A percentile compares a stretch with the other conserved stretches of the same genome.
phyloP scores from a whole-genome alignment of 2,113 vertebrate species.

The Serinus canaria region DNA sequence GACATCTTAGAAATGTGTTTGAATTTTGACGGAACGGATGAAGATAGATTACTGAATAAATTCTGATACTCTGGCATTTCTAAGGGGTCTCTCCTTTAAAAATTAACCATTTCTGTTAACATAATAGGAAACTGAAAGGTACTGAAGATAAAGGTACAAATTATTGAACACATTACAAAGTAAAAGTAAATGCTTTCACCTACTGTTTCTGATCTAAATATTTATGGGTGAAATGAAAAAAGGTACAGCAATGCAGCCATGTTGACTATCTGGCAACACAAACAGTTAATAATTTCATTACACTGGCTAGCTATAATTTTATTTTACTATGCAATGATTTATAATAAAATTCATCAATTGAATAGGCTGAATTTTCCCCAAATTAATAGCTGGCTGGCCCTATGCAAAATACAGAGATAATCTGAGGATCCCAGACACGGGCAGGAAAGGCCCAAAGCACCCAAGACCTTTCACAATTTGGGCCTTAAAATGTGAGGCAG shows the following conservation, averaged over 20 bases:
- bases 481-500: background rate
- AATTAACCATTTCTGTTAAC: conserved; percentile 10
- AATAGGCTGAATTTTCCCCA: background rate
- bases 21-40: background rate
- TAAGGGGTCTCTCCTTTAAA: background rate
- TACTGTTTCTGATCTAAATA: background rate
- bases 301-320: background rate
- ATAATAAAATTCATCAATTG: background rate
- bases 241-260: background rate
- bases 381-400: background rate
- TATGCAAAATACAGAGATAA: background rate
- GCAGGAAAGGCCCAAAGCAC: background rate
- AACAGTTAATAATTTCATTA: background rate
- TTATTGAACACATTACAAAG: background rate
- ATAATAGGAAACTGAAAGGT: background rate
- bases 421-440: background rate
- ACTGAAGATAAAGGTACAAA: background rate
- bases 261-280: background rate
- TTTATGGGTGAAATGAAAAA: background rate
- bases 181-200: background rate
- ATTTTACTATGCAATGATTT: background rate
- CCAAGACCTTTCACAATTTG: background rate
- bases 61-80: background rate
- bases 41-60: background rate
- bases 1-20: conserved; percentile 10